Base-by-base conservation (phyloP, 2,888 invertebrate genomes). In the Habrosyne pyritoides region DNA sequence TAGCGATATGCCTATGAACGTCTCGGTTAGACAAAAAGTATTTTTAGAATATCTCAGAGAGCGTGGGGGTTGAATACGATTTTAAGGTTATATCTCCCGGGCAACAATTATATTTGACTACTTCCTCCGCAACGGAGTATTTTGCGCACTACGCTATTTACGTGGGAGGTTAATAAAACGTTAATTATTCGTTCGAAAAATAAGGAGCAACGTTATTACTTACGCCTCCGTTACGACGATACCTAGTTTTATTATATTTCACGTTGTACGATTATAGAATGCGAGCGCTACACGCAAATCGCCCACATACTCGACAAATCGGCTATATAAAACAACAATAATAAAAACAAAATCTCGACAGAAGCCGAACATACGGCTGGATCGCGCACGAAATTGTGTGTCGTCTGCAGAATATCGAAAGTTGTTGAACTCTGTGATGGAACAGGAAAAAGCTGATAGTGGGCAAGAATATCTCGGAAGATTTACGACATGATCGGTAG, bases 401-500 rank as follows among this genome's bases (percentile, higher is more conserved):
- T 71, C 64, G 69, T 68, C 68, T 66, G 67, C 71, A 71, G 69
- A 71, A 70, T 68, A 74, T 69, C 62, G 69, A 73, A 77, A 78
- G 82, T 80, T 83, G 77, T 81, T 84, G 79, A 82, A 82, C 82
- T 78, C 73, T 57, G 63, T 67, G 68, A 66, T 67, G 68, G 73
- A 77, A 79, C 79, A 81, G 79, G 80, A 82, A 81, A 82, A 76
- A 67, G 75, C 71, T 75, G 79, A 79, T 76, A 74, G 70, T 57
- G 65, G 72, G 71, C 67, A 64, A 70, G 66, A 69, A 60, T 74
- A 72, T 67, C 73, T 75, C 68, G 52, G 55, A 62, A 78, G 85
- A 84, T 86, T 86, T 84, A 84, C 81, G 81, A 77, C 71, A 68
- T 69, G 73, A 73, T 75, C 80, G 73, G 80, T 77, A 75, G 79